Evolutionary conservation across 2,888 invertebrate species (phyloP), one percentile per base, ranked within the genome.

Genomic region (Philhelius pedissequus): DNA sequence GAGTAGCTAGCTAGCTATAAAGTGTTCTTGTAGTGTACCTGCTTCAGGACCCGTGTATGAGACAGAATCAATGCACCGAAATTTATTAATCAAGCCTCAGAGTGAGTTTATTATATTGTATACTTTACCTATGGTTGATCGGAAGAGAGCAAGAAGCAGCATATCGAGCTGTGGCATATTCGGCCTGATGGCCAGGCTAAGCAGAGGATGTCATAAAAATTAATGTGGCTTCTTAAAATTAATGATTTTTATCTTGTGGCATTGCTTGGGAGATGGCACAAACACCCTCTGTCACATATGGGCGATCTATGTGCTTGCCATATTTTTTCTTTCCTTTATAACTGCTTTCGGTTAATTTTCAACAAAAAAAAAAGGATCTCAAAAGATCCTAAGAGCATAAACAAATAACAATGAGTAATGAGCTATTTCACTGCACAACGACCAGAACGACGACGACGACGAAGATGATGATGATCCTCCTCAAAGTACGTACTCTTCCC

Each of bases 211-310:
- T 86, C 80, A 80, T 80, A 86, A 80, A 86, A 80, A 86, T 86
- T 81, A 86, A 86, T 86, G 80, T 77, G 80, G 80, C 80, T 86
- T 86, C 80, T 86, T 86, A 86, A 86, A 80, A 86, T 86, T 86
- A 86, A 86, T 86, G 86, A 86, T 86, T 86, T 80, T 86, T 86
- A 86, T 86, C 86, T 81, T 81, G 68, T 76, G 68, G 76, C 81
- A 80, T 56, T 70, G 79, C 75, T 9, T 54, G 30, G 18, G 52
- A 56, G 54, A 54, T 78, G 75, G 79, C 60, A n/a, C n/a, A 75
- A 75, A 27, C 40, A 80, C 84, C 71, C 80, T 71, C 84, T 71
- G 75, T 78, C 84, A 75, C 56, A 56, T n/a, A n/a, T 20, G 58
- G 66, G 66, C 70, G 79, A 78, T 75, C 83, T 79, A 79, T 79